Percentiles rank a stretch among this genome's conserved stretches.
Conservation (phyloP, 2,113 vertebrate genomes). For the Neodon shergylaensis region DNA sequence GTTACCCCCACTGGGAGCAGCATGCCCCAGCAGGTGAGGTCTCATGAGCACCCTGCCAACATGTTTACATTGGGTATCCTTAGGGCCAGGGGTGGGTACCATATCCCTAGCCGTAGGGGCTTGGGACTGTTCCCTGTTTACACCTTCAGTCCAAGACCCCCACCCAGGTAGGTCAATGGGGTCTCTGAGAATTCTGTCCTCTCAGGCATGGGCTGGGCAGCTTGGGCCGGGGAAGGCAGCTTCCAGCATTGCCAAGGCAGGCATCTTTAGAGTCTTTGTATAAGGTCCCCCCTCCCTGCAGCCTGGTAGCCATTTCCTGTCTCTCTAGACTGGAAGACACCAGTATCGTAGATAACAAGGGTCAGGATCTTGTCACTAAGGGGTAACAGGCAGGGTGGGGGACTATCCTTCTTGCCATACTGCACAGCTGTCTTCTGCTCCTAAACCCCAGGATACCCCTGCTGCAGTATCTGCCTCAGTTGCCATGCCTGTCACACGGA, state of each 20-base stretch:
- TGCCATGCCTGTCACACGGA: background rate
- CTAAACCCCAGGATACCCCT: background rate
- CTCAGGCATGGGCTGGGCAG: background rate
- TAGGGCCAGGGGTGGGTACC: fast-evolving
- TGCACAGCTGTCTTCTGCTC: fast-evolving
- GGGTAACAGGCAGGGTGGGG: background rate
- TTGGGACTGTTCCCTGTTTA: background rate
- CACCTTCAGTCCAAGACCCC: fast-evolving
- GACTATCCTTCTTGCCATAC: fast-evolving
- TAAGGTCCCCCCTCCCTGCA: background rate
- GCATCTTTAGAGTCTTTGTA: background rate
- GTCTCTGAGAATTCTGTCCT: background rate
- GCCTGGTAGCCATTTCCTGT: background rate
- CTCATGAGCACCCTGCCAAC: background rate
- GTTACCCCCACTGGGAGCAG: fast-evolving
- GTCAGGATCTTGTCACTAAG: background rate
- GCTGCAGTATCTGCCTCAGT: fast-evolving
- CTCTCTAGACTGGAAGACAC: background rate
- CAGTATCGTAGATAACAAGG: background rate
- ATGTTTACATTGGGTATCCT: background rate
- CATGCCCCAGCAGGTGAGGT: background rate
- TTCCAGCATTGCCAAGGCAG: background rate
- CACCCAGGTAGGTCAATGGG: fast-evolving
- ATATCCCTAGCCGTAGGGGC: background rate
- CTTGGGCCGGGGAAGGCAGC: background rate